Conservation (phyloP, 1,140 invertebrate genomes). For the Helicoverpa zea region DNA sequence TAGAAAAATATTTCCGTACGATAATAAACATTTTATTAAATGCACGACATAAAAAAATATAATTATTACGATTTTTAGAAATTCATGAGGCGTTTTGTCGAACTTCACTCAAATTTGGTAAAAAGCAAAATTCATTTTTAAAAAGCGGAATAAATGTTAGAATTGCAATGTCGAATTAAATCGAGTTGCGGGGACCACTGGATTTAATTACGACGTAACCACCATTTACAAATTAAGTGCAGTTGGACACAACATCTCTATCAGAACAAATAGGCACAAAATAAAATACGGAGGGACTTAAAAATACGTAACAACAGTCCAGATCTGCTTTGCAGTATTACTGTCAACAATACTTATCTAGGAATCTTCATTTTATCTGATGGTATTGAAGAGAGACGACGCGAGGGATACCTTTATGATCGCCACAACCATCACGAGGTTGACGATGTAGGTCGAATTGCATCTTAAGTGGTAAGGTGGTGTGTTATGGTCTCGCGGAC, state of each 20-base stretch:
- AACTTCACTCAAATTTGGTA: constrained; percentile 84
- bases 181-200: constrained; percentile 55
- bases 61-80: constrained; percentile 41
- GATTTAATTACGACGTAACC: constrained; percentile 72
- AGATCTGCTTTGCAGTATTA: constrained; percentile 84
- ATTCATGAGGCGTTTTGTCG: constrained; percentile 75
- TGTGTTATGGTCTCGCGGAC: constrained; percentile 81
- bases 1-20: constrained; percentile 57
- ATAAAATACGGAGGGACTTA: constrained; percentile 78
- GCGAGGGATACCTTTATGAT: constrained; percentile 84
- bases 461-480: constrained; percentile 86
- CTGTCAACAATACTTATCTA: constrained; percentile 84
- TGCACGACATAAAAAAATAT: constrained; percentile 53
- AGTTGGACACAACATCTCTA: constrained; percentile 85
- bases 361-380: constrained; percentile 83
- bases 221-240: constrained; percentile 86
- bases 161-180: constrained; percentile 70
- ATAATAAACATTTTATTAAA: constrained; percentile 48
- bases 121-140: constrained; percentile 73
- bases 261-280: constrained; percentile 59
- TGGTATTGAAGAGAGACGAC: constrained; percentile 84
- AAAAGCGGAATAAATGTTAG: constrained; percentile 70
- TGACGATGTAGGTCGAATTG: constrained; percentile 87
- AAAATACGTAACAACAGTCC: constrained; percentile 85
- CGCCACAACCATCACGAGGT: constrained; percentile 84